A percentile compares a stretch with the other conserved stretches of the same genome.
Evolutionary conservation across 2,797 vertebrate genomes (phyloP).

Genomic region (Adelosebastes latens): DNA sequence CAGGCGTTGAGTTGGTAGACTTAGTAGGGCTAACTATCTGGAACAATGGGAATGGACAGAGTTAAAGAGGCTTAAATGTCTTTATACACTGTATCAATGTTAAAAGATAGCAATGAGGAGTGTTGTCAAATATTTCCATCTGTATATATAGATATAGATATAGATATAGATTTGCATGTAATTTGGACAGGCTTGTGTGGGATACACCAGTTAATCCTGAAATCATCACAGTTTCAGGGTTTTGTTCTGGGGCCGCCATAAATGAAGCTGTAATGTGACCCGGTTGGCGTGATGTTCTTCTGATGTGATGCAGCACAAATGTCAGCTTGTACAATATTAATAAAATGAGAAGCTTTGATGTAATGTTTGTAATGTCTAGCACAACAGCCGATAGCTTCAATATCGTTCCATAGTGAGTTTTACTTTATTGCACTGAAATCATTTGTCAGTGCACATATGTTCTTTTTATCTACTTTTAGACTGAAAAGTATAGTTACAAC

Average conservation of each 20-base stretch:
- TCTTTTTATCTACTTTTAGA: not conserved
- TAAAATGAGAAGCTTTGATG: not conserved
- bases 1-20: slow-evolving; percentile 49
- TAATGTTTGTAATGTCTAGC: not conserved
- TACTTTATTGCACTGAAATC: not conserved
- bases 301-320: not conserved
- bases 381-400: not conserved
- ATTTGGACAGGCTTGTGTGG: slow-evolving; percentile 28
- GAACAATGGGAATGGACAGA: slow-evolving; percentile 34
- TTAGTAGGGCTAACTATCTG: slow-evolving; percentile 45
- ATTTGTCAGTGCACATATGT: not conserved
- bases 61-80: slow-evolving; percentile 48
- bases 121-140: slow-evolving; percentile 46
- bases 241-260: slow-evolving; percentile 12
- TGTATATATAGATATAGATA: no score
- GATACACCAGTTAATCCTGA: slow-evolving; percentile 54
- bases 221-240: slow-evolving; percentile 42
- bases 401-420: not conserved
- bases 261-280: slow-evolving; percentile 27
- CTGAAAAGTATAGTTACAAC: not conserved
- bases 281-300: not conserved
- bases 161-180: slow-evolving; percentile 59
- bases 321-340: not conserved
- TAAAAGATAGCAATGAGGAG: slow-evolving; percentile 28
- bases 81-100: slow-evolving; percentile 28